Percentiles rank a stretch among this genome's conserved stretches.
Evolutionary conservation across 2,797 vertebrate species (phyloP).

Genomic region (Intellagama lesueurii): DNA sequence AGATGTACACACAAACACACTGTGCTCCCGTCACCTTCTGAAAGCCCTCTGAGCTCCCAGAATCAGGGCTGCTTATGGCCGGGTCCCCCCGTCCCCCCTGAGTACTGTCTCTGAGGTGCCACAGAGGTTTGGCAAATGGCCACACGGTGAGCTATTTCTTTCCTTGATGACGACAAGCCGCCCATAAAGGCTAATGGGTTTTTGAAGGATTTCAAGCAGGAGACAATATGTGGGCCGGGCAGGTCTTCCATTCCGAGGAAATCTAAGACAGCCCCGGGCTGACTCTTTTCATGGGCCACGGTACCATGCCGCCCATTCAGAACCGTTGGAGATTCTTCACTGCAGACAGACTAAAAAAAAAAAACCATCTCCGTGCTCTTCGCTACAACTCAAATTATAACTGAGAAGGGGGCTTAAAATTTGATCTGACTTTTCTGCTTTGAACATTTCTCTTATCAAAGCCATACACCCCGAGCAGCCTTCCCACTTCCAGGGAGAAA

Average conservation of each 20-base stretch:
- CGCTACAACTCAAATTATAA: too few relatives aligned
- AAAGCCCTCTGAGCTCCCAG: not conserved
- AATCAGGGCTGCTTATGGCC: not conserved
- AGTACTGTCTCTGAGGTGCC: not conserved
- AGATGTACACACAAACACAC: too few relatives aligned
- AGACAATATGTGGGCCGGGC: not conserved
- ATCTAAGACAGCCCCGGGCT: not conserved
- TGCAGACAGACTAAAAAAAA: too few relatives aligned
- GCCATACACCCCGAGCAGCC: too few relatives aligned
- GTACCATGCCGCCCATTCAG: too few relatives aligned
- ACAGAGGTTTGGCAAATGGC: not conserved
- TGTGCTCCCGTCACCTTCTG: not conserved
- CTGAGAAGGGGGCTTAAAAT: too few relatives aligned
- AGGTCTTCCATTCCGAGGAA: slow-evolving; percentile 28
- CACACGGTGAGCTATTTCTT: slow-evolving; percentile 7
- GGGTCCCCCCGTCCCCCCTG: too few relatives aligned
- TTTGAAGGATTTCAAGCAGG: slow-evolving; percentile 39
- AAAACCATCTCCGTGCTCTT: too few relatives aligned
- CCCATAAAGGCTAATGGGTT: slow-evolving; percentile 55
- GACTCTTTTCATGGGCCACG: fast-evolving
- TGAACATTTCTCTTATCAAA: too few relatives aligned
- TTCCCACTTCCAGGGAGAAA: too few relatives aligned
- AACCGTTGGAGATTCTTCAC: too few relatives aligned
- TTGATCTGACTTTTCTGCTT: too few relatives aligned
- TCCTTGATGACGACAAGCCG: slow-evolving; percentile 7